phyloP scores from a whole-genome alignment of 2,888 invertebrate species.

The Sicus ferrugineus region DNA sequence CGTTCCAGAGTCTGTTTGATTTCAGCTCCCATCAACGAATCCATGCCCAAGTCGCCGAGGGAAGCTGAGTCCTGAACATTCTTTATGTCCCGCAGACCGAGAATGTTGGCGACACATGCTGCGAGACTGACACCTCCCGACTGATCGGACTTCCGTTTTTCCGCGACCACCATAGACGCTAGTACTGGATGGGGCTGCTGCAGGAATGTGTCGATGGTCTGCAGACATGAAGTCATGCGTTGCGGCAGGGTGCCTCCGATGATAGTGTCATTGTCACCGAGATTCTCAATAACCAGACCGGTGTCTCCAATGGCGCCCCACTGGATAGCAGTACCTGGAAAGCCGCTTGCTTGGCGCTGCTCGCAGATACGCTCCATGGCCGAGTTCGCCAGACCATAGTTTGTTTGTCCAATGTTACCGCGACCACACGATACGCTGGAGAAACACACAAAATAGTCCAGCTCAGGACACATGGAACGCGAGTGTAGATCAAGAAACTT shows the following conservation, averaged over 20 bases:
- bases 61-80: slow-evolving; percentile 79
- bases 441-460: slow-evolving; percentile 95
- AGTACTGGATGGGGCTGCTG: slow-evolving; percentile 86
- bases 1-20: slow-evolving; percentile 95
- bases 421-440: slow-evolving; percentile 97
- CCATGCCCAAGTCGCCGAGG: slow-evolving; percentile 95
- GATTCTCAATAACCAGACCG: slow-evolving; percentile 87
- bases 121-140: slow-evolving; percentile 72
- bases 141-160: slow-evolving; percentile 74
- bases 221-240: slow-evolving; percentile 90
- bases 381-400: slow-evolving; percentile 97
- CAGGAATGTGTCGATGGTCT: slow-evolving; percentile 87
- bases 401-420: slow-evolving; percentile 95
- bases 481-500: slow-evolving; percentile 82
- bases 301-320: slow-evolving; percentile 99
- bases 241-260: slow-evolving; percentile 97
- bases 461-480: slow-evolving; percentile 77
- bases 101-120: slow-evolving; percentile 85
- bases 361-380: slow-evolving; percentile 97
- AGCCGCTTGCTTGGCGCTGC: slow-evolving; percentile 79
- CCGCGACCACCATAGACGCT: slow-evolving; percentile 86
- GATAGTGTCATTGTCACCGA: slow-evolving; percentile 89
- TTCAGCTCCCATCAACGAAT: slow-evolving; percentile 98
- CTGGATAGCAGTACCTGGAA: slow-evolving; percentile 92
- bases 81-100: slow-evolving; percentile 86